A percentile compares a stretch with the other conserved stretches of the same genome.
Evolutionary conservation across 1,140 invertebrate genomes (phyloP).

Genomic region (Temnothorax nylanderi): DNA sequence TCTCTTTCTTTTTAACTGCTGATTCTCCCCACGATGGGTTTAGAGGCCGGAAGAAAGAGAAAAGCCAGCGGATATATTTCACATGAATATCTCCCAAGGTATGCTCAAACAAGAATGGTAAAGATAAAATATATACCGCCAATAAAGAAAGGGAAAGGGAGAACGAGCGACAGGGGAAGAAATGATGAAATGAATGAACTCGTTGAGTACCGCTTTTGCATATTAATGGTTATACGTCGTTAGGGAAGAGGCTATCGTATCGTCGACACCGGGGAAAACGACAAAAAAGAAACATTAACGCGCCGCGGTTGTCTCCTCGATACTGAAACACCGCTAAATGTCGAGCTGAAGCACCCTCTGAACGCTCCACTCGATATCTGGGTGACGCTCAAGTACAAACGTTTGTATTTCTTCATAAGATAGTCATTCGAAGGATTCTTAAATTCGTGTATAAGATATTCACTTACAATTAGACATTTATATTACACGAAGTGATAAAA

Average conservation of each 20-base stretch:
- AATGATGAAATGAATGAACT: conserved; percentile 54
- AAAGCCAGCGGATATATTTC: conserved; percentile 32
- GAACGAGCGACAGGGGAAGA: conserved; percentile 38
- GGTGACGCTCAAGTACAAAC: not conserved
- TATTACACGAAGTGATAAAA: not conserved
- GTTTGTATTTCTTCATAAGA: not conserved
- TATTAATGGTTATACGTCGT: conserved; percentile 70
- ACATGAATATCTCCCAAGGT: conserved; percentile 55
- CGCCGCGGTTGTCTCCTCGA: conserved; percentile 46
- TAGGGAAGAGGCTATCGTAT: conserved; percentile 58
- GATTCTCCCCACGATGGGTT: conserved; percentile 2
- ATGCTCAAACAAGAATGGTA: conserved; percentile 27
- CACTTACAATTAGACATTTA: not conserved
- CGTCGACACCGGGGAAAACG: not conserved
- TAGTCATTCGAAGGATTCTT: conserved; percentile 8
- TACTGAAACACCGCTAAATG: conserved; percentile 56
- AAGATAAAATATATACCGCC: conserved; percentile 45
- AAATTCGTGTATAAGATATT: conserved; percentile 1
- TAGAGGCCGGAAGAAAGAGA: conserved; percentile 48
- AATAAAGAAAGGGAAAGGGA: conserved; percentile 22
- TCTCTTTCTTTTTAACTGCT: conserved; percentile 66
- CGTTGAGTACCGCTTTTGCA: conserved; percentile 40
- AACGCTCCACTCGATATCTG: conserved; percentile 39
- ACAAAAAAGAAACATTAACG: conserved; percentile 66
- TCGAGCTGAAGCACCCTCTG: conserved; percentile 45